Percentiles rank a stretch among this genome's conserved stretches.
These are phyloP conservation scores for Hemichromis elongatus DNA, from an alignment of 2,113 vertebrate species.

Conservation along the genomic window DNA sequence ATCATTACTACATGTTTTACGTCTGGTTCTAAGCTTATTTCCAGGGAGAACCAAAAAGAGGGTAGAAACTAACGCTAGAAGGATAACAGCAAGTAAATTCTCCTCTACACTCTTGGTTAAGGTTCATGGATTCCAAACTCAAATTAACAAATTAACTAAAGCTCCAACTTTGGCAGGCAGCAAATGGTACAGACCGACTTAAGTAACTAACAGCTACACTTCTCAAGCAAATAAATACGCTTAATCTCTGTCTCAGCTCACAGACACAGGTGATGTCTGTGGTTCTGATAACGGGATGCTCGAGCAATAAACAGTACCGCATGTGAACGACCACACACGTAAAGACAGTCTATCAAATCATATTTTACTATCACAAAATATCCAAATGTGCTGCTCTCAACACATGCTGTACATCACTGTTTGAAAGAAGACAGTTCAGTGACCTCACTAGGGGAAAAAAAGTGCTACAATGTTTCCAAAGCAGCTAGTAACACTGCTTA, in stretches of 20 bases:
- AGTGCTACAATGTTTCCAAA: not conserved
- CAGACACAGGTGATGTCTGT: not conserved
- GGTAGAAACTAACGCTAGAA: not conserved
- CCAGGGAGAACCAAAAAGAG: not conserved
- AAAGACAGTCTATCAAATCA: not conserved
- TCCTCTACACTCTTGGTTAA: not conserved
- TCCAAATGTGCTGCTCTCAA: not conserved
- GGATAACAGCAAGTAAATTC: not conserved
- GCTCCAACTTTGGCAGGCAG: not conserved
- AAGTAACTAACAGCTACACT: not conserved
- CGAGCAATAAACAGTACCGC: not conserved
- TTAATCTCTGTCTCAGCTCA: rapidly evolving
- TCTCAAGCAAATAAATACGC: not conserved
- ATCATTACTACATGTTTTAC: not conserved
- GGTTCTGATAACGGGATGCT: not conserved
- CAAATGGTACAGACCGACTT: not conserved
- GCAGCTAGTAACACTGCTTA: not conserved
- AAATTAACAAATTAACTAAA: not conserved
- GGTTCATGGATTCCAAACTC: not conserved
- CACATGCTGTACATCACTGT: not conserved
- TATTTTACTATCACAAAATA: not conserved
- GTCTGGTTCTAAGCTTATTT: not conserved
- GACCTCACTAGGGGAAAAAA: not conserved
- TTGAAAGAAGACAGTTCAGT: not conserved
- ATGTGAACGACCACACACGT: not conserved